phyloP scores from a whole-genome alignment of 2,888 invertebrate genomes.

The Polydrusus pterygomalis region DNA sequence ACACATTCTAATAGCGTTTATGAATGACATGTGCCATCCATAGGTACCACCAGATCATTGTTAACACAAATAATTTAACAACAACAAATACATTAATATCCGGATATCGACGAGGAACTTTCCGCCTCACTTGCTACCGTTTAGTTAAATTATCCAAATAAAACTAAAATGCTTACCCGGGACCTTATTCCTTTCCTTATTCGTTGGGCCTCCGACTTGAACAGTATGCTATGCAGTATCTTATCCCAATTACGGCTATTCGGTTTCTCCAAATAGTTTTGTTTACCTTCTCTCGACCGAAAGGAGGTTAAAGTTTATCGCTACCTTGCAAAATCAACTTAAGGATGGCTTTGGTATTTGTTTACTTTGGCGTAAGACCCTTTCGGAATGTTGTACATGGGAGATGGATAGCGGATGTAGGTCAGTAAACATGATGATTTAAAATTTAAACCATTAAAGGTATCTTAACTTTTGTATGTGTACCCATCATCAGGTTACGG shows the following conservation, averaged over 20 bases:
- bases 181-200: conserved; percentile 5
- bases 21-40: too few relatives aligned
- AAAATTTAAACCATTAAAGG: too few relatives aligned
- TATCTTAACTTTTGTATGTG: too few relatives aligned
- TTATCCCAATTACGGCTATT: conserved; percentile 48
- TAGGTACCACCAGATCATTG: too few relatives aligned
- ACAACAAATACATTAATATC: too few relatives aligned
- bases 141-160: conserved; percentile 13
- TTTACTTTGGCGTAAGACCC: conserved; percentile 14
- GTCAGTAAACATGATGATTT: too few relatives aligned
- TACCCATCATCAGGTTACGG: too few relatives aligned
- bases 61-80: too few relatives aligned
- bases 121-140: not conserved
- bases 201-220: conserved; percentile 11
- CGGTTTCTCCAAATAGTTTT: conserved; percentile 50
- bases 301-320: conserved; percentile 42
- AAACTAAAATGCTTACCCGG: conserved; percentile 27
- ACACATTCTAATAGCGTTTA: too few relatives aligned
- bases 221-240: conserved; percentile 34
- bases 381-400: not conserved
- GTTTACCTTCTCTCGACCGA: conserved; percentile 42
- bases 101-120: not conserved
- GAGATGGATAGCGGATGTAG: too few relatives aligned
- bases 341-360: conserved; percentile 18
- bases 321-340: conserved; percentile 40